Base-by-base conservation (phyloP, 1,140 invertebrate genomes). In the Hypsibius dujardini region DNA sequence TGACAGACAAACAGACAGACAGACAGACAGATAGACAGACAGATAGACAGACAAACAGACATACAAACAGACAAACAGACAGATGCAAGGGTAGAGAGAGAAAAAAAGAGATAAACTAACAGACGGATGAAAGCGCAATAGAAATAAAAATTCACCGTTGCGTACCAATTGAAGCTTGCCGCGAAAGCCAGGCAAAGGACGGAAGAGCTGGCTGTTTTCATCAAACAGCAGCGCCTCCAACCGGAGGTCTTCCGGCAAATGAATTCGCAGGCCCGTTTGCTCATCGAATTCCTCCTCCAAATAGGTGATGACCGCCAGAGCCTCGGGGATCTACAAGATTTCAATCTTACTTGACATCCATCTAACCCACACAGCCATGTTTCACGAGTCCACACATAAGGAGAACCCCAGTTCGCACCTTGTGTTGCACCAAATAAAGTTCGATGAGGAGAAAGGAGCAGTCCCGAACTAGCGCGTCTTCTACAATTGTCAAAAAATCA, bases 261-360 rank as follows among this genome's bases (percentile, higher is more conserved):
- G 50, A n/a, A 56, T 12, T 56, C 50, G 50, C 50, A 56, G 7
- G n/a, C 50, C 50, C 7, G 7, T 56, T n/a, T 56, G 50, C n/a
- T 56, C 50, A 7, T 56, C 50, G 50, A 56, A 56, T 56, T 56
- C 50, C n/a, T 56, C 50, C n/a, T 56, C 50, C 50, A 56, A 12
- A n/a, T 56, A 56, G n/a, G 50, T 12, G n/a, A 56, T 56, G 50
- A 56, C 50, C 50, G n/a, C 7, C 50, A 56, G 7, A 7, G 50
- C 50, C 50, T 56, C 50, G 7, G 50, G 7, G 7, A 56, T 56
- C 50, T 56, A 56, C 50, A 56, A n/a, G 28, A 28, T 28, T 28
- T 28, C 28, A 28, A 28, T 28, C 28, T 28, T 28, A 28, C 28
- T 28, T n/a, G 50, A 56, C n/a, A 56, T 56, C 50, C 50, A 56